Base-by-base conservation (phyloP, 2,888 invertebrate species). In the Malachius bipustulatus region DNA sequence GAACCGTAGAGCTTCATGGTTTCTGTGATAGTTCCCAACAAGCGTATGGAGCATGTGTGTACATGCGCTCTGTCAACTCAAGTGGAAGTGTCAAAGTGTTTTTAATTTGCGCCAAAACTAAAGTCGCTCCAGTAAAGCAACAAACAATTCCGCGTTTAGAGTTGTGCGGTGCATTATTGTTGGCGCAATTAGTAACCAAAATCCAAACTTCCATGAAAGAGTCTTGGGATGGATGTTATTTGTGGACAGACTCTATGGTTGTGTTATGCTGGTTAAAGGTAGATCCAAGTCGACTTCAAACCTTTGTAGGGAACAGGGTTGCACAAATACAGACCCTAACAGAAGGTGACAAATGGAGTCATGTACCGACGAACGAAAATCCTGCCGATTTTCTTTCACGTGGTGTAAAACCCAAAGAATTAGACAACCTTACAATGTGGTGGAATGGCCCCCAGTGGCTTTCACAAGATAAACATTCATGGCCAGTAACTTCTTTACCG, bases 171-270 rank as follows among this genome's bases (percentile, higher is more conserved):
- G 43, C 47, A 4, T 11, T 43, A 6, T 4, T 46, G 6, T 27
- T 40, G 8, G 31, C 45, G 6, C 32, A 37, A 29, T 29, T 47
- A 26, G n/a, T 36, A 26, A 14, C 32, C 8, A 44, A 41, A 34
- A 39, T 45, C 3, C 10, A 9, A 9, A 32, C 12, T n/a, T 39
- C 46, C 8, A 32, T 44, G 11, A 35, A 34, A 3, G 26, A 36
- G 2, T 3, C 14, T 24, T 3, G 40, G 4, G 11, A 41, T 11
- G 34, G n/a, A n/a, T n/a, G n/a, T n/a, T n/a, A n/a, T n/a, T n/a
- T n/a, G n/a, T n/a, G n/a, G n/a, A n/a, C n/a, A 11, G 47, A 48
- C 32, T 46, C 46, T 3, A 41, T 38, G 4, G 42, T 46, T 9
- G 34, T 41, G 1, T 35, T 45, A 13, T 39, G 41, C 4, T 49